These are phyloP conservation scores for Cancer borealis DNA, from an alignment of 2,888 invertebrate species.

Conservation along the genomic window DNA sequence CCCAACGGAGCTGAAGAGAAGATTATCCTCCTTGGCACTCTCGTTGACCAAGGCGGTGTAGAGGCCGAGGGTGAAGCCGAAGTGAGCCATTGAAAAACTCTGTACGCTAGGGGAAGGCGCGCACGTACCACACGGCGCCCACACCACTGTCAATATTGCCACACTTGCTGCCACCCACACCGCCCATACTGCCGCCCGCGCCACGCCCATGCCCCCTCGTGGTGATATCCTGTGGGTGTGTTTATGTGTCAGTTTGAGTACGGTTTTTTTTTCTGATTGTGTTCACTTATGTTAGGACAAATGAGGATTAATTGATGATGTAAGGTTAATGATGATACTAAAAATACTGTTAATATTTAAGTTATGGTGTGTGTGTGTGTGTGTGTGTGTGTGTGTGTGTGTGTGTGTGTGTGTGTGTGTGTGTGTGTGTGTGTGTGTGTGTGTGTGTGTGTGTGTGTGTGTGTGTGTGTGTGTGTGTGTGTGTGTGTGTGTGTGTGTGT, in stretches of 20 bases:
- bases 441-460: slow-evolving; percentile 46
- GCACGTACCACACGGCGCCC: not conserved
- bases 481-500: not conserved
- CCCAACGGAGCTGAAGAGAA: slow-evolving; percentile 62
- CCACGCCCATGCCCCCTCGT: not conserved
- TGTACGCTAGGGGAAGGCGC: slow-evolving; percentile 48
- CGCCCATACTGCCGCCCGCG: not conserved
- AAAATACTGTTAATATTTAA: too few species aligned
- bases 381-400: not conserved
- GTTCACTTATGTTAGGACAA: too few species aligned
- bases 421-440: slow-evolving; percentile 50
- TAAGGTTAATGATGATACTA: too few species aligned
- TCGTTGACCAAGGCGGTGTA: slow-evolving; percentile 78
- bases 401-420: slow-evolving; percentile 55
- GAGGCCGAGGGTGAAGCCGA: slow-evolving; percentile 79
- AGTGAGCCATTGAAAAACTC: slow-evolving; percentile 78
- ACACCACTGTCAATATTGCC: not conserved
- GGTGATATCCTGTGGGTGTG: not conserved
- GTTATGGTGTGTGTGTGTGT: too few species aligned
- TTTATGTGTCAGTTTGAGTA: not conserved
- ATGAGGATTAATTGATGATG: too few species aligned
- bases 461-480: not conserved
- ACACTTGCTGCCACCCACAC: not conserved
- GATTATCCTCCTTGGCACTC: slow-evolving; percentile 37
- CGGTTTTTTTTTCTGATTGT: too few species aligned